Base-by-base conservation (phyloP, 1,140 invertebrate genomes). In the Trichogramma pretiosum region DNA sequence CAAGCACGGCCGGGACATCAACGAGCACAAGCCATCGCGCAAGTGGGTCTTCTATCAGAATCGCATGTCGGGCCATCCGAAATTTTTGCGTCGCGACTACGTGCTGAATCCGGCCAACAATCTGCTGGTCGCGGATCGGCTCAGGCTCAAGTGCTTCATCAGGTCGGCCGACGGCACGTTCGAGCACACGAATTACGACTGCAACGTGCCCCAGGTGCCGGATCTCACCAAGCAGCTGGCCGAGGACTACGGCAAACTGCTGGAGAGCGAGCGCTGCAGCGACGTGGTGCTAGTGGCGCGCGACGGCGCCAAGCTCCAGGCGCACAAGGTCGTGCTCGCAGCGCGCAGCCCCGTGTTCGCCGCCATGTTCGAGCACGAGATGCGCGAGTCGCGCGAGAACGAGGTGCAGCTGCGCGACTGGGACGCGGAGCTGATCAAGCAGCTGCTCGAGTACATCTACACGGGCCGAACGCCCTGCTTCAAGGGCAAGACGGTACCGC, bases 361-460 rank as follows among this genome's bases (percentile, higher is more conserved):
- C 48, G 77, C 76, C 5, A 80, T 80, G 78, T 80, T 80, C 65
- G 68, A 76, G 55, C 74, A 77, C 64, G 67, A 77, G 53, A 77
- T 79, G 73, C 67, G 73, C 50, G 78, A 81, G 56, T 65, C 47
- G 10, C 56, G 64, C 37, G 64, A 73, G 17, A 77, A 76, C 52
- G 58, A 67, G 35, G 74, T 80, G 3, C 69, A 74, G 48, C 75
- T 80, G 22, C 65, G 63, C 36, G 78, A 80, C 56, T 67, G 78
- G 22, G 73, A 78, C 3, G 35, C 42, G 13, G 36, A 45, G 1
- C 33, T 18, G 5, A 5, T 45, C 3, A 24, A 39, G 17, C 7
- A 7, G 16, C 33, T 50, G 48, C 13, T 50, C 2, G 8, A 18
- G 5, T 45, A 39, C 22, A 26, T 45, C 2, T 50, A 50, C n/a